Evolutionary conservation across 2,797 vertebrate genomes (phyloP), one percentile per base, ranked within the genome.

Genomic region (Chaunax sp.): DNA sequence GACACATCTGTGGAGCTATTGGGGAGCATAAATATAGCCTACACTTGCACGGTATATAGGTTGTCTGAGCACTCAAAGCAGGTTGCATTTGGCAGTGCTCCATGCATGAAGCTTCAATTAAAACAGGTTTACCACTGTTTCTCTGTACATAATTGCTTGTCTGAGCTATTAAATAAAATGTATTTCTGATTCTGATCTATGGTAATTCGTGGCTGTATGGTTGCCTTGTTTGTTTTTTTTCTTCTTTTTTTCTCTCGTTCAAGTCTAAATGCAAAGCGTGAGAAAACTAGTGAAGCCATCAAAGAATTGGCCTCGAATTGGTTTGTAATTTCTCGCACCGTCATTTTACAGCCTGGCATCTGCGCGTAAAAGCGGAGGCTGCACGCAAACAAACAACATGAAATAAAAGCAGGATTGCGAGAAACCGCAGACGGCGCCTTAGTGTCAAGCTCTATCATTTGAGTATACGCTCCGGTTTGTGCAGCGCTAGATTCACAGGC

Each of bases 351-450:
- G 64, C 43, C 15, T 64, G 49, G 44, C 69, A 30, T 65, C n/a
- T 64, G 49, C n/a, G 2, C 14, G 33, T 71, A 57, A 69, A 81
- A 62, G 15, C 22, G 3, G 1, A 14, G 3, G 59, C 66, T n/a
- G 68, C 43, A 46, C 23, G 65, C 65, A 35, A 64, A 33, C 59
- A 33, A 64, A 75, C 56, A 54, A 23, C 69, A 41, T 50, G 14
- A 18, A 63, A 56, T 28, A 37, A 61, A 38, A 40, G 16, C 16
- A 40, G 20, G 23, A 45, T 26, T 50, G 90, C 60, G 85, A 71
- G 50, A 89, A 87, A 84, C 81, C 84, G 69, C 84, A 87, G 72
- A 77, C 62, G 14, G 13, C 43, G 40, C 41, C 73, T 78, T 61
- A 57, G 46, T 22, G 46, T 69, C 3, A 0, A 16, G 6, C 40